A percentile compares a stretch with the other conserved stretches of the same genome.
These are phyloP conservation scores for Harmothoe impar DNA, from an alignment of 2,888 invertebrate species.

Conservation along the genomic window DNA sequence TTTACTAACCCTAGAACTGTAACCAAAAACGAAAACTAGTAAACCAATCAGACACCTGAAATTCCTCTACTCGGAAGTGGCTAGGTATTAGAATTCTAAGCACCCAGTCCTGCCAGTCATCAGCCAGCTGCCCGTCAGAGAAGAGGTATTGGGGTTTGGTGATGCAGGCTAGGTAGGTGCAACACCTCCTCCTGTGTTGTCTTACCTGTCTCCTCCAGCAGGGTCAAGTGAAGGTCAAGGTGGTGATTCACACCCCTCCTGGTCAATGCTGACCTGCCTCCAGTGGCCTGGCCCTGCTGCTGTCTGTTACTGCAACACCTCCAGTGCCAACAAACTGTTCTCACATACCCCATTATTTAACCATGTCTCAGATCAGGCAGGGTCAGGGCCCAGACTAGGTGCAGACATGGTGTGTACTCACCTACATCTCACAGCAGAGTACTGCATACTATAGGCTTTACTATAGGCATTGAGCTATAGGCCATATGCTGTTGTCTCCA, in stretches of 20 bases:
- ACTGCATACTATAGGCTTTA: too few species aligned
- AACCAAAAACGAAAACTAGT: too few species aligned
- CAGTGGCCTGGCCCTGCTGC: slow-evolving; percentile 9
- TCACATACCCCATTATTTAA: not conserved
- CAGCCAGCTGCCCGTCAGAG: too few species aligned
- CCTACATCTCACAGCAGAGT: too few species aligned
- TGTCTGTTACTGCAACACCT: slow-evolving; percentile 29
- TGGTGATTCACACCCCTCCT: slow-evolving; percentile 30
- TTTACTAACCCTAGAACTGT: too few species aligned
- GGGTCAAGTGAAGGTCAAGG: slow-evolving; percentile 31
- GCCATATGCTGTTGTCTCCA: too few species aligned
- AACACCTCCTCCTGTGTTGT: slow-evolving; percentile 1
- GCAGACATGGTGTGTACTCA: not conserved
- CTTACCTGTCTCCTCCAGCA: slow-evolving; percentile 35
- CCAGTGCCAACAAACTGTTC: not conserved
- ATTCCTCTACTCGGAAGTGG: too few species aligned
- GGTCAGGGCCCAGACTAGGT: not conserved
- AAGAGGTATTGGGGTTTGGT: too few species aligned
- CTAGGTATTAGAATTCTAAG: not conserved
- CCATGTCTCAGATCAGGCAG: slow-evolving; percentile 11
- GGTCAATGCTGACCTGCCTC: slow-evolving; percentile 13
- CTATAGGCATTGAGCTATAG: too few species aligned
- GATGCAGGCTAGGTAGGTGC: not conserved
- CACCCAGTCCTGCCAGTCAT: not conserved
- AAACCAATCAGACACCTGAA: too few species aligned